phyloP scores from a whole-genome alignment of 2,797 vertebrate genomes.

The Nannoperca australis region DNA sequence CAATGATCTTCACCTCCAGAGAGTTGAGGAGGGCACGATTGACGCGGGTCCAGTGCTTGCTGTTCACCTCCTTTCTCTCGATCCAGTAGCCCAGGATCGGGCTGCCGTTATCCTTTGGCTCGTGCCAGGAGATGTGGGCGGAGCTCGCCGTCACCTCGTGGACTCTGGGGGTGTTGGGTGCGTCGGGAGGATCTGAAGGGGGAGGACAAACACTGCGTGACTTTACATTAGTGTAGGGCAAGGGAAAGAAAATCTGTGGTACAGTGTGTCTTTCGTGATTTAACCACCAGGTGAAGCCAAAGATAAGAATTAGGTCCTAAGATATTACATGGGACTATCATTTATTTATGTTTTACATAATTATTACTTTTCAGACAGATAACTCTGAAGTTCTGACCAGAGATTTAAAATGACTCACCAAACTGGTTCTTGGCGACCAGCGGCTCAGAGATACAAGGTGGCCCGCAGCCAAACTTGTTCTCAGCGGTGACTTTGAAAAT shows the following conservation, averaged over 20 bases:
- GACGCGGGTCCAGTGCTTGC: constrained; percentile 97
- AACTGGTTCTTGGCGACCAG: constrained; percentile 96
- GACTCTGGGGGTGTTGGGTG: constrained; percentile 94
- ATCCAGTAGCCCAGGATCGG: constrained; percentile 99
- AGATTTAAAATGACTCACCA: constrained; percentile 83
- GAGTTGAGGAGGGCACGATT: constrained; percentile 91
- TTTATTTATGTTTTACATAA: background rate
- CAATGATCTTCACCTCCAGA: constrained; percentile 89
- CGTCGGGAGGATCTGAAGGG: constrained; percentile 92
- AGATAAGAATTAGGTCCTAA: background rate
- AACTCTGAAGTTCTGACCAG: background rate
- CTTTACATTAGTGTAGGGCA: background rate
- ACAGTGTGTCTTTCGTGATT: background rate
- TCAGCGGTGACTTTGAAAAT: constrained; percentile 96
- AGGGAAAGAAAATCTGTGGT: too few species aligned
- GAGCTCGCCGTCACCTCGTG: constrained; percentile 92
- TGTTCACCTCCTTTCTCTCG: constrained; percentile 98
- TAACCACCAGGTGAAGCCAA: background rate
- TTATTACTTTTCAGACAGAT: background rate
- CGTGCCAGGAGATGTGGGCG: constrained; percentile 95
- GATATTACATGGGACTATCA: background rate
- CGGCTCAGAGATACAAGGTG: constrained; percentile 90
- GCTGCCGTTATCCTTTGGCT: constrained; percentile 98
- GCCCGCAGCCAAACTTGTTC: constrained; percentile 93
- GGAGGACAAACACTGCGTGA: background rate